These are phyloP conservation scores for Euwallacea similis DNA, from an alignment of 1,140 invertebrate species.

Conservation along the genomic window DNA sequence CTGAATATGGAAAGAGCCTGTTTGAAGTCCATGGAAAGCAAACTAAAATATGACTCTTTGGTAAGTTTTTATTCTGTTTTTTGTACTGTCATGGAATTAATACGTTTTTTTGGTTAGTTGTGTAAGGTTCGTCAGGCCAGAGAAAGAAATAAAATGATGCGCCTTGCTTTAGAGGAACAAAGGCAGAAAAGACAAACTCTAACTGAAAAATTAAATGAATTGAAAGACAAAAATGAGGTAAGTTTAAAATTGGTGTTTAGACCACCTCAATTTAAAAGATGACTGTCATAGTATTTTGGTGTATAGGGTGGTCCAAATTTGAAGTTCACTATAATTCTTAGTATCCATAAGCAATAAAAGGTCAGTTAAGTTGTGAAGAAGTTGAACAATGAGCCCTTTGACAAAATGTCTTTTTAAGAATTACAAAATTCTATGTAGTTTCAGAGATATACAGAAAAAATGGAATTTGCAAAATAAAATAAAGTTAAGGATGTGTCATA, in stretches of 20 bases:
- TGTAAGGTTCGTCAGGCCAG: constrained; percentile 66
- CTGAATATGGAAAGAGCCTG: constrained; percentile 38
- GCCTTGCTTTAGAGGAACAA: constrained; percentile 65
- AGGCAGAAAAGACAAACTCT: constrained; percentile 61
- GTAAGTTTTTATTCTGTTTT: constrained; percentile 47
- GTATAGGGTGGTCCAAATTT: too few relatives aligned
- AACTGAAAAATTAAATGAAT: constrained; percentile 56
- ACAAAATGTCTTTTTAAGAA: too few relatives aligned
- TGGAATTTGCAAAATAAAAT: too few relatives aligned
- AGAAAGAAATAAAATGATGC: constrained; percentile 65
- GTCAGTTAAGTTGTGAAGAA: too few relatives aligned
- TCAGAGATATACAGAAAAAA: too few relatives aligned
- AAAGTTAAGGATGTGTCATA: too few relatives aligned
- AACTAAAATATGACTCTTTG: constrained; percentile 62
- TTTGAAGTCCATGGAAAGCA: constrained; percentile 36
- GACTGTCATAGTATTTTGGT: too few relatives aligned
- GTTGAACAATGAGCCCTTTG: too few relatives aligned
- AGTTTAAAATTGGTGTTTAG: background rate
- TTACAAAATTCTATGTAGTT: too few relatives aligned
- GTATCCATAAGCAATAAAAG: too few relatives aligned
- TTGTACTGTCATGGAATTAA: constrained; percentile 22
- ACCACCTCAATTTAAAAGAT: background rate
- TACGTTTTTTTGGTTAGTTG: constrained; percentile 54
- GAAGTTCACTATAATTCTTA: too few relatives aligned
- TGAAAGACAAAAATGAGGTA: constrained; percentile 61